A percentile compares a stretch with the other conserved stretches of the same genome.
Evolutionary conservation across 2,113 vertebrate genomes (phyloP).

Genomic region (Neodontobutis hainanensis): DNA sequence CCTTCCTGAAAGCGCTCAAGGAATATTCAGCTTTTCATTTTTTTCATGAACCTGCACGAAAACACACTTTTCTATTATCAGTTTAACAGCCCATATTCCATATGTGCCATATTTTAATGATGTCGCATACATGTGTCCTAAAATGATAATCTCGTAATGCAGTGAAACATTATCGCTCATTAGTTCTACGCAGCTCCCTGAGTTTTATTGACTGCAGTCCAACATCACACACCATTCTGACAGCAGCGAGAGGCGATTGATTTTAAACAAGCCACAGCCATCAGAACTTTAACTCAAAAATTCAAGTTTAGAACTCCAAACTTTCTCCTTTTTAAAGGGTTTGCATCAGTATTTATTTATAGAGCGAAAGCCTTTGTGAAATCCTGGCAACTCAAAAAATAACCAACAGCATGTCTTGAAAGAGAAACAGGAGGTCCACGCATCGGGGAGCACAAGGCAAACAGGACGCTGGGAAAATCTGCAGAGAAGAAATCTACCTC

Average conservation of each 20-base stretch:
- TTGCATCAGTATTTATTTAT: constrained; percentile 7
- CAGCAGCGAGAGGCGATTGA: constrained; percentile 7
- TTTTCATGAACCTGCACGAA: too few species aligned
- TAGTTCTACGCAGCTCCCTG: constrained; percentile 1
- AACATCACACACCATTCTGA: constrained; percentile 1
- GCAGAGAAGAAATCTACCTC: neutral
- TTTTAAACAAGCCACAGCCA: neutral
- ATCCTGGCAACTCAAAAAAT: constrained; percentile 5
- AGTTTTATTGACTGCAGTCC: constrained; percentile 10
- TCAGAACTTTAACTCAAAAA: constrained; percentile 1
- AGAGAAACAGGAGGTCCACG: neutral
- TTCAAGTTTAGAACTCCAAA: neutral
- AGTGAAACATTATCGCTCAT: neutral
- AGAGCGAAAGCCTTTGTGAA: neutral
- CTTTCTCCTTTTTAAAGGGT: constrained; percentile 1
- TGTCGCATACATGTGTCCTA: neutral
- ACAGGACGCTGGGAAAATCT: neutral
- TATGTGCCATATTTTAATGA: neutral
- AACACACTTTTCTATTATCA: neutral
- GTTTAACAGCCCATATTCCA: neutral
- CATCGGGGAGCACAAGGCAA: neutral
- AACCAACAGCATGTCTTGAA: neutral
- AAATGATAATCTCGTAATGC: neutral
- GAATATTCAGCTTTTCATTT: neutral
- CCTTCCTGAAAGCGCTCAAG: neutral